A percentile compares a stretch with the other conserved stretches of the same genome.
phyloP scores from a whole-genome alignment of 2,113 vertebrate genomes.

The Paradoxurus hermaphroditus region DNA sequence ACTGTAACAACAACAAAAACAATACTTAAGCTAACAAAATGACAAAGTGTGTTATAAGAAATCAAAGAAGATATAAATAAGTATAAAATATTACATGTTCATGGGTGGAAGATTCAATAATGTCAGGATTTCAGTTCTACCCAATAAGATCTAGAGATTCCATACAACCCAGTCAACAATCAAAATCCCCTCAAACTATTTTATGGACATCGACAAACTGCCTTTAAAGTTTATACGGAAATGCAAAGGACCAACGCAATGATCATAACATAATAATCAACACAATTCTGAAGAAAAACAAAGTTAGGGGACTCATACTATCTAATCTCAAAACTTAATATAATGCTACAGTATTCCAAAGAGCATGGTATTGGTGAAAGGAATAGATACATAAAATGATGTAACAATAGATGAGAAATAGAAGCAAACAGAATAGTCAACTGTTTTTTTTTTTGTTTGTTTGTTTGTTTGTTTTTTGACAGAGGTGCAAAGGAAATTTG shows the following conservation, averaged over 20 bases:
- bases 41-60: background rate
- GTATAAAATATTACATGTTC: background rate
- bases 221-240: background rate
- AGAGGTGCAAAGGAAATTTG: background rate
- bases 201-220: background rate
- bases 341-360: background rate
- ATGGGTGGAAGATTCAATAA: background rate
- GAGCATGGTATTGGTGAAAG: background rate
- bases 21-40: background rate
- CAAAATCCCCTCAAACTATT: background rate
- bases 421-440: background rate
- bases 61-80: background rate
- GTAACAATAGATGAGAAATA: background rate
- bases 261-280: background rate
- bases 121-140: background rate
- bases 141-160: background rate
- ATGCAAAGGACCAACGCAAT: background rate
- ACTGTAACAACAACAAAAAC: background rate
- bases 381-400: background rate
- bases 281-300: background rate
- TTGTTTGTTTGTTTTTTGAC: no score
- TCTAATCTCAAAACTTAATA: background rate
- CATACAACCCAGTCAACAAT: background rate
- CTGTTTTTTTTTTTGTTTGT: background rate
- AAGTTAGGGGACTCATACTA: background rate